Evolutionary conservation across 2,113 vertebrate genomes (phyloP), one percentile per base, ranked within the genome.

Genomic region (Macquaria ambigua): DNA sequence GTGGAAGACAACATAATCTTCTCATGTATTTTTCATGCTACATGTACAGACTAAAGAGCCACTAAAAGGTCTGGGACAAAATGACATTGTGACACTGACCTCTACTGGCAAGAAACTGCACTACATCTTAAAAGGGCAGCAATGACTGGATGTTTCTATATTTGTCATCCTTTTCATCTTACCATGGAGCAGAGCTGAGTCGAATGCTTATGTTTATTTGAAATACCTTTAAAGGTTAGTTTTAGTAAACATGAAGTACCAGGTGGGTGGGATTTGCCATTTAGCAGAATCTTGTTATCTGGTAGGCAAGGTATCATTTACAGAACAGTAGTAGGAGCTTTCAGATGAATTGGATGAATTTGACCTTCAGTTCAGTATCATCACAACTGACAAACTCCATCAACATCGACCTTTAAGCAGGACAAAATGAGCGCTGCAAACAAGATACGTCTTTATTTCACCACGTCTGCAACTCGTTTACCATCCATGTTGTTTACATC

Each of bases 31-130:
- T 82, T 81, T 68, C 12, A 82, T 81, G 46, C 37, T 58, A 18
- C 37, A 28, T 64, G 70, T 64, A 7, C 16, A 85, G 37, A 73
- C 55, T 58, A 43, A 77, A 31, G 25, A 76, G 56, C 4, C 14
- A 14, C 55, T 20, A 18, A 20, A 67, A 3, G 8, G 0, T 25
- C 46, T 72, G n/a, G 73, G 37, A 72, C 12, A 69, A 48, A 73
- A 59, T 8, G 0, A 81, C 28, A 88, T 8, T 31, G 58, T 86
- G 31, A 91, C 62, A 91, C 83, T 90, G 95, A 90, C 94, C 89
- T 84, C 95, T 95, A 41, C 80, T 92, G 95, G 93, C 39, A 74
- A 74, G 20, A 56, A 15, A 16, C 0, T 11, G n/a, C 14, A 87
- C 41, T 92, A 64, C 83, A 89, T n/a, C 31, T 21, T 48, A 37